These are phyloP conservation scores for Mesembrinibis cayennensis DNA, from an alignment of 2,113 vertebrate genomes.

Conservation along the genomic window DNA sequence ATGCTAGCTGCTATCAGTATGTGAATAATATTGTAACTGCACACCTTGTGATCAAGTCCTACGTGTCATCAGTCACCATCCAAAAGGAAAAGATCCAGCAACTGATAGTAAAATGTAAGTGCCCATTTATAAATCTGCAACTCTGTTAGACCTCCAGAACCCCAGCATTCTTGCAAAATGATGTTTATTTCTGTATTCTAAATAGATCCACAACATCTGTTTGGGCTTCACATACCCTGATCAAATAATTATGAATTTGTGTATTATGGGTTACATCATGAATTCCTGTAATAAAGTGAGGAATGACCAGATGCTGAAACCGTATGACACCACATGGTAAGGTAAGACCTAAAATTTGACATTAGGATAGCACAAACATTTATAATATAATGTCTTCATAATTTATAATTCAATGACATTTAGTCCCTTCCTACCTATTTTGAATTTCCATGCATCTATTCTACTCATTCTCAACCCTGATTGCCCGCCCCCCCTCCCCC, in stretches of 20 bases:
- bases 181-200: neutral
- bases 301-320: constrained; percentile 11
- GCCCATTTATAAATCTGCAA: neutral
- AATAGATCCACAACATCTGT: neutral
- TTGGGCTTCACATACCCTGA: neutral
- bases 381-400: neutral
- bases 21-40: neutral
- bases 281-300: neutral
- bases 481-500: fast-evolving
- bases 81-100: neutral
- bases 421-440: neutral
- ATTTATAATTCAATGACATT: neutral
- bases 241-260: neutral
- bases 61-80: neutral
- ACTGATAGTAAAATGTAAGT: neutral
- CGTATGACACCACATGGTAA: neutral
- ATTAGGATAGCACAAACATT: neutral
- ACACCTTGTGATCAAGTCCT: neutral
- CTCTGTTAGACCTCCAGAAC: neutral
- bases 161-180: neutral
- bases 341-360: neutral
- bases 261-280: neutral
- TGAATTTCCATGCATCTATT: neutral
- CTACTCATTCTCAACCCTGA: neutral
- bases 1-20: neutral